phyloP scores from a whole-genome alignment of 2,797 vertebrate genomes.

The Psittacula derbiana region DNA sequence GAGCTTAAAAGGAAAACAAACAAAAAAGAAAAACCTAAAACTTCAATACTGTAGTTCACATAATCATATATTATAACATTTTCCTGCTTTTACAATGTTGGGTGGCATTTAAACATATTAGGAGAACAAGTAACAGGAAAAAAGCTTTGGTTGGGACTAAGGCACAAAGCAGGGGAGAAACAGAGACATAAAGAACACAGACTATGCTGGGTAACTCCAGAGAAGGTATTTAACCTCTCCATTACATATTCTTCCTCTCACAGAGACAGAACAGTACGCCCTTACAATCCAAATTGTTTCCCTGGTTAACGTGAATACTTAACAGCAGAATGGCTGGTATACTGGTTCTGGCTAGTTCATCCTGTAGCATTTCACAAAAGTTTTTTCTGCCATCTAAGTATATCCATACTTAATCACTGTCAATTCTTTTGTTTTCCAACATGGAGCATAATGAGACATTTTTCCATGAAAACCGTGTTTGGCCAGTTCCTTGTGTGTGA shows the following conservation, averaged over 20 bases:
- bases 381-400: background rate
- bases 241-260: background rate
- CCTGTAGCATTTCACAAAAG: background rate
- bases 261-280: background rate
- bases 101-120: background rate
- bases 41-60: background rate
- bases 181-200: background rate
- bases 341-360: background rate
- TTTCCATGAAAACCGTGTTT: background rate
- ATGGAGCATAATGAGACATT: background rate
- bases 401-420: background rate
- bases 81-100: background rate
- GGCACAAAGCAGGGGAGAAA: background rate
- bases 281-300: background rate
- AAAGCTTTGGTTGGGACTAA: background rate
- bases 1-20: background rate
- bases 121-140: background rate
- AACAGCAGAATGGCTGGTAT: background rate
- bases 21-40: rapidly evolving
- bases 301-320: background rate
- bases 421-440: background rate
- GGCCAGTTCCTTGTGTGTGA: background rate
- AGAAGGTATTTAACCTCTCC: background rate
- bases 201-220: background rate
- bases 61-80: background rate